Evolutionary conservation across 2,888 invertebrate species (phyloP).

Genomic region (Gerosis bhagava): DNA sequence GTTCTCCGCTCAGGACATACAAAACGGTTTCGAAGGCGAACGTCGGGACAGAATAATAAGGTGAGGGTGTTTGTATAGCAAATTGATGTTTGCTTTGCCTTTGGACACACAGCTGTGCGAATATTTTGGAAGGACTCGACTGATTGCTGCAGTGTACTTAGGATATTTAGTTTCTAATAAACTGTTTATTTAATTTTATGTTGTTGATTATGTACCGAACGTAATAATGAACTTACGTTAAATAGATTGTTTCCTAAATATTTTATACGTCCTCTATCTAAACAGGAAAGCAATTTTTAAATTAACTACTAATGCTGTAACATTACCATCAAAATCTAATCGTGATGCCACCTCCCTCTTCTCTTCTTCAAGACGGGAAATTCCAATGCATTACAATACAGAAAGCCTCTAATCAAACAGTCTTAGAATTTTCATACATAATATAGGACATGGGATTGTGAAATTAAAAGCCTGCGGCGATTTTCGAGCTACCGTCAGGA

Average conservation of each 20-base stretch:
- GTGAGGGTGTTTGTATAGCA: constrained; percentile 72
- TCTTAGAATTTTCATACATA: constrained; percentile 50
- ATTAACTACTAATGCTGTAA: too few relatives aligned
- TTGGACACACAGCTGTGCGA: constrained; percentile 19
- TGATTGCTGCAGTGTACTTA: constrained; percentile 9
- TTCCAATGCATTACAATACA: constrained; percentile 18
- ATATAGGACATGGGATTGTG: constrained; percentile 38
- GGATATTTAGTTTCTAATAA: constrained; percentile 8
- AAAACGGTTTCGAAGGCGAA: constrained; percentile 94
- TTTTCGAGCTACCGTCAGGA: constrained; percentile 48
- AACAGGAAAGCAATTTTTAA: too few relatives aligned
- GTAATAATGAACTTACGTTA: too few relatives aligned
- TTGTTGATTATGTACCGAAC: too few relatives aligned
- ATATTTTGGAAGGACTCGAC: constrained; percentile 22
- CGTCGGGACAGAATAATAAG: constrained; percentile 92
- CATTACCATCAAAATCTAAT: constrained; percentile 21
- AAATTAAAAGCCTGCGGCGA: constrained; percentile 66
- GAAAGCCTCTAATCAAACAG: constrained; percentile 44
- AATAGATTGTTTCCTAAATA: too few relatives aligned
- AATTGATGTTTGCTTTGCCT: constrained; percentile 57
- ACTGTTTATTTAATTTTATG: neutral
- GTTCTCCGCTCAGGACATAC: constrained; percentile 92
- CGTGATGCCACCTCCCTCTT: constrained; percentile 17
- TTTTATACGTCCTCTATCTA: too few relatives aligned
- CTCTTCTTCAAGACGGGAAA: constrained; percentile 11